Conservation (phyloP, 2,113 vertebrate species). For the Siniperca chuatsi region DNA sequence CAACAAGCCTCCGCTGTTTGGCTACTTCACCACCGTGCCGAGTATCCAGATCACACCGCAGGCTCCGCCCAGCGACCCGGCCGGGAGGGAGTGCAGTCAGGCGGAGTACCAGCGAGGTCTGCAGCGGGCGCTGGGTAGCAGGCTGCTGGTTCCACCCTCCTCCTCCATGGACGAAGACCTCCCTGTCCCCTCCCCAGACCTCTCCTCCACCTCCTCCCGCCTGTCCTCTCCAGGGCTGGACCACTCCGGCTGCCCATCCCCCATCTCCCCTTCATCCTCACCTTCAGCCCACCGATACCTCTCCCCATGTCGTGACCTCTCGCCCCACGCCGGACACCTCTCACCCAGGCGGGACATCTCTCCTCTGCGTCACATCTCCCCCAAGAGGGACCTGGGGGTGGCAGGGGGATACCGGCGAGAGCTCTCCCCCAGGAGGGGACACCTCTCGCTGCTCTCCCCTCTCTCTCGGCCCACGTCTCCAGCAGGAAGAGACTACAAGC, state of each 20-base stretch:
- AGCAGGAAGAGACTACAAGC: conserved; percentile 84
- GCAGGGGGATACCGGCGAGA: conserved; percentile 85
- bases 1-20: conserved; percentile 90
- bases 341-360: conserved; percentile 81
- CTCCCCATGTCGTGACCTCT: conserved; percentile 93
- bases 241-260: conserved; percentile 87
- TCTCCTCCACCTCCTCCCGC: conserved; percentile 85
- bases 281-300: conserved; percentile 90
- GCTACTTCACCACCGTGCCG: conserved; percentile 94
- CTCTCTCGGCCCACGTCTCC: conserved; percentile 88
- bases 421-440: conserved; percentile 90
- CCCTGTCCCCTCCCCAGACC: conserved; percentile 85
- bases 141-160: conserved; percentile 85
- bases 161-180: conserved; percentile 91
- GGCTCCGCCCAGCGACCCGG: conserved; percentile 84
- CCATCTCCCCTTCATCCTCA: conserved; percentile 90
- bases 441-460: conserved; percentile 79
- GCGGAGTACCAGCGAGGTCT: conserved; percentile 90
- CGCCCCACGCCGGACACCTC: conserved; percentile 82
- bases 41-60: conserved; percentile 96
- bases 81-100: conserved; percentile 85
- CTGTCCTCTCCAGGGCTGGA: conserved; percentile 92
- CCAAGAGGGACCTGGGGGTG: conserved; percentile 85
- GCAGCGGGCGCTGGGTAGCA: conserved; percentile 86
- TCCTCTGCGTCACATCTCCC: conserved; percentile 86